These are phyloP conservation scores for Gymnothorax javanicus DNA, from an alignment of 2,797 vertebrate species.

Conservation along the genomic window DNA sequence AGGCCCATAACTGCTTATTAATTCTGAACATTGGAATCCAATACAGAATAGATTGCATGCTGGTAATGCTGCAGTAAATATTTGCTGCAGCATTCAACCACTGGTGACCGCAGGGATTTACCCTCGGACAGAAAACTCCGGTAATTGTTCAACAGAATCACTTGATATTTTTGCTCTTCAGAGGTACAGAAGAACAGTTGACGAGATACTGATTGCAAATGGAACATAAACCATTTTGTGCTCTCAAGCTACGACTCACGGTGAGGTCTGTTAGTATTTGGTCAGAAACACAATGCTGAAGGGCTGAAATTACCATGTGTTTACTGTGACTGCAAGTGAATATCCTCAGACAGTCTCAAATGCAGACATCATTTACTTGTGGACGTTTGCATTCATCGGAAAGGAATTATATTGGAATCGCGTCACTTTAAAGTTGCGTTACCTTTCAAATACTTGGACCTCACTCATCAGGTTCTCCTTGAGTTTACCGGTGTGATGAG, in stretches of 20 bases:
- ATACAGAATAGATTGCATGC: constrained; percentile 59
- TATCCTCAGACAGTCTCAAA: too few species aligned
- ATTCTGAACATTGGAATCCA: constrained; percentile 63
- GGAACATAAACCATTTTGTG: background rate
- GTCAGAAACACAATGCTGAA: too few species aligned
- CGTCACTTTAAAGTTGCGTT: too few species aligned
- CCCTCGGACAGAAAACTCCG: constrained; percentile 58
- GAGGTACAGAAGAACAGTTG: constrained; percentile 14
- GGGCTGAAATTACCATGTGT: too few species aligned
- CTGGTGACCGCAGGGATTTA: constrained; percentile 59
- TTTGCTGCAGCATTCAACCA: constrained; percentile 60
- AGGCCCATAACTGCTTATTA: constrained; percentile 59
- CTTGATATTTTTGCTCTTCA: constrained; percentile 60
- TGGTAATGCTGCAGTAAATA: constrained; percentile 62
- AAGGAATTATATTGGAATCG: too few species aligned
- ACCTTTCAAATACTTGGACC: too few species aligned
- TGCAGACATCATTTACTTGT: too few species aligned
- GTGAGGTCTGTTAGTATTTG: too few species aligned
- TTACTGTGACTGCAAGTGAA: too few species aligned
- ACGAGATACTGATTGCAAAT: background rate
- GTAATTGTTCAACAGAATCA: constrained; percentile 65
- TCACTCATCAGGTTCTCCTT: background rate
- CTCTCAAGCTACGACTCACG: background rate
- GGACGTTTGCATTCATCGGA: too few species aligned
- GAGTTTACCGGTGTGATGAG: background rate